A percentile compares a stretch with the other conserved stretches of the same genome.
Evolutionary conservation across 1,140 invertebrate genomes (phyloP).

Genomic region (Pentalonia nigronervosa): DNA sequence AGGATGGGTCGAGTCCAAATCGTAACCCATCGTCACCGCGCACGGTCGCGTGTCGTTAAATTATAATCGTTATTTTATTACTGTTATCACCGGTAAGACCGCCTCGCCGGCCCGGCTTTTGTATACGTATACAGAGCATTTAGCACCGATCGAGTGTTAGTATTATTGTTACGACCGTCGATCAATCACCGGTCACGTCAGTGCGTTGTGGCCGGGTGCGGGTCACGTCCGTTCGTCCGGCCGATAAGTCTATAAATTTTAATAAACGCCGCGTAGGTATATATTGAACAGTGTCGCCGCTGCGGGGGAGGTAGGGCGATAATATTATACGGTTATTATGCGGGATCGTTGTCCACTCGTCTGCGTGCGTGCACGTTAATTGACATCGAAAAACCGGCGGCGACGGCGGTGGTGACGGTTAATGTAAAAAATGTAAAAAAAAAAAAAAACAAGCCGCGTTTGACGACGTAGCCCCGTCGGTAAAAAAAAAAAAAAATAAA

Average conservation of each 20-base stretch:
- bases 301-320: background rate
- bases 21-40: background rate
- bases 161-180: background rate
- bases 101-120: background rate
- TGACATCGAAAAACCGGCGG: background rate
- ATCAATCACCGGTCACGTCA: constrained; percentile 22
- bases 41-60: too few species aligned
- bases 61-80: too few species aligned
- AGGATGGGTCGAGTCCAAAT: background rate
- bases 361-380: background rate
- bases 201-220: background rate
- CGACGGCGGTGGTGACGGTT: background rate
- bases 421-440: background rate
- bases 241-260: constrained; percentile 37
- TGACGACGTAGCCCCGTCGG: background rate
- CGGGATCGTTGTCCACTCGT: constrained; percentile 12
- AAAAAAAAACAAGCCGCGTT: background rate
- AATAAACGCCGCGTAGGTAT: constrained; percentile 31
- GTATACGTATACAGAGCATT: background rate
- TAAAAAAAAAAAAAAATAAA: background rate
- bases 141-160: background rate
- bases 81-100: background rate
- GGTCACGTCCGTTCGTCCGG: background rate
- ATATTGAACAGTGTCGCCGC: background rate
- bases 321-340: background rate